Percentiles rank a stretch among this genome's conserved stretches.
phyloP scores from a whole-genome alignment of 2,797 vertebrate species.

The Scyliorhinus canicula region DNA sequence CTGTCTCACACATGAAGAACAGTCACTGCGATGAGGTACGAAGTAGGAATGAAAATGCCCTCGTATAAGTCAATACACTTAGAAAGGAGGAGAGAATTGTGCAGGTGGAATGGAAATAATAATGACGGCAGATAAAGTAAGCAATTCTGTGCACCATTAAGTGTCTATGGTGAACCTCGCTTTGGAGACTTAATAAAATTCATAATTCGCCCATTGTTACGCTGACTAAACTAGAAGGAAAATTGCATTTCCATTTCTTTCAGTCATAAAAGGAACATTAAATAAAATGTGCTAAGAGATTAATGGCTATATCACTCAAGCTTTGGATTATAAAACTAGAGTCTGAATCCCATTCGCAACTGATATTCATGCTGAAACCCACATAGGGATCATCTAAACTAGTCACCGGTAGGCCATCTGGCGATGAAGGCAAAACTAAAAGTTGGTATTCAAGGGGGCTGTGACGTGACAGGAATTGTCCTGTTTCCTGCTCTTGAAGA shows the following conservation, averaged over 20 bases:
- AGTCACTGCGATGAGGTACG: not conserved
- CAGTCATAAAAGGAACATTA: not conserved
- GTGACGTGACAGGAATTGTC: not conserved
- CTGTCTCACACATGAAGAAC: not conserved
- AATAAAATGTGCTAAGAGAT: not conserved
- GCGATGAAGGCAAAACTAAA: not conserved
- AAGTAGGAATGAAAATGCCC: not conserved
- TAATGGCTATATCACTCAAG: not conserved
- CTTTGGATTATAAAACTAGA: slow-evolving; percentile 1
- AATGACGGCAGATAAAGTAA: not conserved
- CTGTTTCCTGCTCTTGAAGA: not conserved
- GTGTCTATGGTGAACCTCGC: not conserved
- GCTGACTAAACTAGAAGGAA: not conserved
- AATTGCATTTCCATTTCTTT: not conserved
- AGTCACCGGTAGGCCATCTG: not conserved
- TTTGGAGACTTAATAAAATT: not conserved
- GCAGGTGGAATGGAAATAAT: not conserved
- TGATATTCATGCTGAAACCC: not conserved
- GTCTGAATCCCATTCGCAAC: not conserved
- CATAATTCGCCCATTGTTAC: not conserved
- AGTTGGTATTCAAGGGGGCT: not conserved
- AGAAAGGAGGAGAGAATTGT: not conserved
- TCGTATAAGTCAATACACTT: not conserved
- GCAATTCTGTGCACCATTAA: not conserved
- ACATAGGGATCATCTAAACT: not conserved